A percentile compares a stretch with the other conserved stretches of the same genome.
phyloP scores from a whole-genome alignment of 2,113 vertebrate species.

The Actenoides hombroni region DNA sequence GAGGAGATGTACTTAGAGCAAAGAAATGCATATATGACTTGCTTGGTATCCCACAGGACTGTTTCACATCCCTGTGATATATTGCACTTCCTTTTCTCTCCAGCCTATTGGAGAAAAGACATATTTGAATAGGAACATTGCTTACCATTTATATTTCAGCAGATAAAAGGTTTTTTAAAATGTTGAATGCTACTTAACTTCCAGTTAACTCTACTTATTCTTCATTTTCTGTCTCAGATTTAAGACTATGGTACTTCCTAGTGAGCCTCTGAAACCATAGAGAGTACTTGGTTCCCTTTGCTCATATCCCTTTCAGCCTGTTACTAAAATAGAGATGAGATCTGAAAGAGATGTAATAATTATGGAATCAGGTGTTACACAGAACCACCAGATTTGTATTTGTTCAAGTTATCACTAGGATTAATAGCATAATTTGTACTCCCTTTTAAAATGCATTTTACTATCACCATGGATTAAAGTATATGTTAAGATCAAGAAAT shows the following conservation, averaged over 20 bases:
- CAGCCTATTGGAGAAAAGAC: not conserved
- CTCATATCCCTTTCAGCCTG: not conserved
- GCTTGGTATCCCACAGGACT: not conserved
- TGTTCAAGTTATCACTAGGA: constrained; percentile 16
- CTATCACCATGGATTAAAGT: not conserved
- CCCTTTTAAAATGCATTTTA: constrained; percentile 11
- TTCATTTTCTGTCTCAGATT: not conserved
- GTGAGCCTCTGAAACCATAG: not conserved
- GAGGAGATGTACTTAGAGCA: not conserved
- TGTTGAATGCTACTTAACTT: not conserved
- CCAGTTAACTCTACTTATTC: not conserved
- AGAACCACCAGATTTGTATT: not conserved
- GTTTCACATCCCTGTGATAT: constrained; percentile 1
- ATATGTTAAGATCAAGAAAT: not conserved
- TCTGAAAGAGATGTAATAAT: not conserved
- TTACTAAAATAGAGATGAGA: not conserved
- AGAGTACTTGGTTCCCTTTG: not conserved
- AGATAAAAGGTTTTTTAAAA: not conserved
- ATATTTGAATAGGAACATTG: not conserved
- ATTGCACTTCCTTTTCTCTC: constrained; percentile 14
- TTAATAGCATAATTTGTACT: not conserved
- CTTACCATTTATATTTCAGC: not conserved
- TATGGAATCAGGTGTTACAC: not conserved
- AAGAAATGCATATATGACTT: not conserved
- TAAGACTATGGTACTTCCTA: not conserved